These are phyloP conservation scores for Ornithoptera alexandrae DNA, from an alignment of 2,888 invertebrate genomes.

Conservation along the genomic window DNA sequence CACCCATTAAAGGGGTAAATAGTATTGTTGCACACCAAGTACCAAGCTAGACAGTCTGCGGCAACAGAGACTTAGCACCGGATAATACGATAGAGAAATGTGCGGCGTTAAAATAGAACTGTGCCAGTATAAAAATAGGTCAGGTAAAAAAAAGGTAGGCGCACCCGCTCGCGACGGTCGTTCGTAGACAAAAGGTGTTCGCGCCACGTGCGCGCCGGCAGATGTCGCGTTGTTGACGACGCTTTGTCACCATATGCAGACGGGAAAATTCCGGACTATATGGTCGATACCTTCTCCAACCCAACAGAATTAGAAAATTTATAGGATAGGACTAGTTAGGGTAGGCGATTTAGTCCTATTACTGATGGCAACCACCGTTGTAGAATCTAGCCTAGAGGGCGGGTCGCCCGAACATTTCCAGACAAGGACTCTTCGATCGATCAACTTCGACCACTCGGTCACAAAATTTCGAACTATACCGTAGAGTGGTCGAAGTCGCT, in stretches of 20 bases:
- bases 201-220: slow-evolving; percentile 63
- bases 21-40: no score
- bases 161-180: slow-evolving; percentile 40
- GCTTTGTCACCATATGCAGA: slow-evolving; percentile 4
- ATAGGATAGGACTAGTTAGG: not conserved
- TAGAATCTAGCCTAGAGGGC: no score
- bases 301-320: not conserved
- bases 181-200: slow-evolving; percentile 73
- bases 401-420: no score
- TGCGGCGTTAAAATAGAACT: slow-evolving; percentile 51
- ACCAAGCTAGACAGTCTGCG: no score
- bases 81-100: slow-evolving; percentile 28
- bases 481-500: no score
- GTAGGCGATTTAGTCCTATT: no score
- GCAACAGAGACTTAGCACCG: not conserved
- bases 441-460: no score
- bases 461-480: no score
- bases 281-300: not conserved
- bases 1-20: no score
- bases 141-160: slow-evolving; percentile 60
- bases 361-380: no score
- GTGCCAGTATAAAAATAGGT: slow-evolving; percentile 66
- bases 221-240: slow-evolving; percentile 49
- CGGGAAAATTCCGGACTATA: slow-evolving; percentile 8
- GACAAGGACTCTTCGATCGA: no score